Base-by-base conservation (phyloP, 2,797 vertebrate genomes). In the Limosa lapponica region DNA sequence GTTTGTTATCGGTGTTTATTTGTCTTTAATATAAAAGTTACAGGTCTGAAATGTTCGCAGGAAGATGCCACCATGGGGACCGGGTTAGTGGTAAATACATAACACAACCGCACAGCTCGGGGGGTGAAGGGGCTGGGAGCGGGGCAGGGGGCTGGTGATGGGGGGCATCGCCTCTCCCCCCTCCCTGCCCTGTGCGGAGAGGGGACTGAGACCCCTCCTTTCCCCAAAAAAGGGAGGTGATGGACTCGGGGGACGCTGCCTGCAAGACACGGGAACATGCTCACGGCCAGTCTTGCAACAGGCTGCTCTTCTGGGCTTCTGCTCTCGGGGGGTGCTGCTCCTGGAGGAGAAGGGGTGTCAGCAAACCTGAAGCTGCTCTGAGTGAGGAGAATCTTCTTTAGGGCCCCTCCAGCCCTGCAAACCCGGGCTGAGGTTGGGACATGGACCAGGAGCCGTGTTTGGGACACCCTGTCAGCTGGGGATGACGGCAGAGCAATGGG, bases 11-110 rank as follows among this genome's bases (percentile, higher is more conserved):
- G 44, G 80, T 69, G 51, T 97, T 98, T 98, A 97, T 98, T 98
- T 64, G 91, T 84, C 93, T 96, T 95, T 83, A 58, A 93, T 98
- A 98, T 70, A 98, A 98, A 98, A 98, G 96, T 96, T 97, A 98
- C 97, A 98, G 83, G 75, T 95, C 78, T 97, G 96, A 97, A 97
- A 95, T 83, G 96, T 96, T 89, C 0, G 95, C 94, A 87, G 97
- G 97, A 92, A 93, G 97, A 83, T 75, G 93, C 91, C 86, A 72
- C 92, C 52, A 24, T 20, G 13, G 14, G 85, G 69, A 91, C 43
- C 4, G 71, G 75, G 93, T 91, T 65, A 90, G 77, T 66, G 57
- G 78, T 88, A 62, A 82, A 77, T 62, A n/a, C 75, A 93, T 71
- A 78, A 90, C 84, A 97, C 95, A 97, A 66, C 2, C 3, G 4